Base-by-base conservation (phyloP, 2,113 vertebrate genomes). In the Oncorhynchus mykiss region DNA sequence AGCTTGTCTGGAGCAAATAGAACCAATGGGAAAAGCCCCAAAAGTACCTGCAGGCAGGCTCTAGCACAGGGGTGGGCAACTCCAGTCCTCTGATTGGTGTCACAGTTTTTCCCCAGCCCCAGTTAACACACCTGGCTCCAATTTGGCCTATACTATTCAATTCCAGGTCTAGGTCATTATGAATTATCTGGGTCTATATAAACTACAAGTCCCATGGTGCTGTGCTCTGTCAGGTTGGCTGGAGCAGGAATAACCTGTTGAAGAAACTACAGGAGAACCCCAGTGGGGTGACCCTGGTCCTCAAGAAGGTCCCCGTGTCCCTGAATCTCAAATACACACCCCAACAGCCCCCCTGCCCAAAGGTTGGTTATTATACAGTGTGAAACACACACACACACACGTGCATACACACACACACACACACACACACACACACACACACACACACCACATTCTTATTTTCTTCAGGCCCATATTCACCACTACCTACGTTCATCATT, bases 211-310 rank as follows among this genome's bases (percentile, higher is more conserved):
- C 22, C 65, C 27, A 31, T 27, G 65, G 3, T 45, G 24, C 74
- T 60, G 24, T 34, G 1, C 5, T 78, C 65, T 13, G 5, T 64
- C 81, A 99, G 98, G 96, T 99, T 87, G 97, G 96, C 67, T 99
- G 98, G 98, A 95, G 95, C 54, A 91, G 82, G 1, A 59, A 70
- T 64, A 98, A 92, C 73, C 88, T 98, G 72, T 85, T 87, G 2
- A 93, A 88, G 82, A 97, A 98, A 89, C 93, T 99, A 20, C 90
- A 83, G 62, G 96, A 95, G 88, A 93, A 93, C 71, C 88, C 89
- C 0, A 88, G 49, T 0, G 85, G 83, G 1, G 93, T 95, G 81
- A 94, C 91, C 0, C 82, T 99, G 78, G 89, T 99, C 79, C 88
- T 99, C 76, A 99, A 96, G 92, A 98, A 95, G 88, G 82, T 96